A percentile compares a stretch with the other conserved stretches of the same genome.
phyloP scores from a whole-genome alignment of 2,888 invertebrate species.

The Dorcus parallelipipedus region DNA sequence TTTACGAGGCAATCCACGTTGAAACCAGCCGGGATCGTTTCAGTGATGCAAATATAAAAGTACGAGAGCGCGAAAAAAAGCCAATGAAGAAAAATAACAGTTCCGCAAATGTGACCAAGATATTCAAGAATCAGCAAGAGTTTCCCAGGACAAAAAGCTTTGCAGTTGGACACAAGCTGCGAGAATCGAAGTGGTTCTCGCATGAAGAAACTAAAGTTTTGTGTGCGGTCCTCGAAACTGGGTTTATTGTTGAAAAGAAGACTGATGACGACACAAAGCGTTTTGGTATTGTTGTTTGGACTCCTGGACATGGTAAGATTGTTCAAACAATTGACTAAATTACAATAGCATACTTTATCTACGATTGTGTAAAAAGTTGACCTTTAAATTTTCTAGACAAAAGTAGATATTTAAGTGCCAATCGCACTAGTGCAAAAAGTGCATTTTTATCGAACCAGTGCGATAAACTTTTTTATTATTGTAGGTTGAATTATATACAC shows the following conservation, averaged over 20 bases:
- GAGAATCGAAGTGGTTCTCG: constrained; percentile 73
- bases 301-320: constrained; percentile 63
- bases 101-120: not conserved
- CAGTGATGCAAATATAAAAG: not conserved
- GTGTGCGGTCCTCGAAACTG: constrained; percentile 69
- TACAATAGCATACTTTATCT: no score
- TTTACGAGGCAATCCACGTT: constrained; percentile 29
- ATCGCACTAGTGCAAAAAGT: no score
- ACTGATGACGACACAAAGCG: constrained; percentile 56
- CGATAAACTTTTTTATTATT: no score
- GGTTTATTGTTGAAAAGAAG: constrained; percentile 66
- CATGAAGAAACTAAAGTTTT: constrained; percentile 68
- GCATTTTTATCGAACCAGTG: no score
- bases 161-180: constrained; percentile 67
- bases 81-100: not conserved
- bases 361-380: no score
- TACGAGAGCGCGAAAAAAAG: not conserved
- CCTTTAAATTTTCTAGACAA: no score
- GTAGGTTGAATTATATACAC: no score
- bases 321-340: no score
- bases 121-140: not conserved
- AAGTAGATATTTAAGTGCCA: no score
- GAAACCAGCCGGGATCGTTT: constrained; percentile 22
- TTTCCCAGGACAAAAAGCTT: constrained; percentile 48
- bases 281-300: constrained; percentile 70